Conservation (phyloP, 2,113 vertebrate species). For the Elephas maximus region DNA sequence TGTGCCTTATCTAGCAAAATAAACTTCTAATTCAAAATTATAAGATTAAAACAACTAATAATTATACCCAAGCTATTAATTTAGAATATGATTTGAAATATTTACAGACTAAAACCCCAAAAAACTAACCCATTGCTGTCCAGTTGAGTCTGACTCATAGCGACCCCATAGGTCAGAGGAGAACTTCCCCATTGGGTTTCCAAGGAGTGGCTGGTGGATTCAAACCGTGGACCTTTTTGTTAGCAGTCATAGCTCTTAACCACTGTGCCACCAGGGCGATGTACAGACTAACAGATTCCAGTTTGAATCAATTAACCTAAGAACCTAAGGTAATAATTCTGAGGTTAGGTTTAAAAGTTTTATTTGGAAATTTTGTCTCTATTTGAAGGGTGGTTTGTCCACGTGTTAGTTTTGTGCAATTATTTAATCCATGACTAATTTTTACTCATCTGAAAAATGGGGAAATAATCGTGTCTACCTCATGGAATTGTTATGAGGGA, state of each 20-base stretch:
- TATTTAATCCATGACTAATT: slow-evolving; percentile 26
- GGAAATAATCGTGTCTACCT: background rate
- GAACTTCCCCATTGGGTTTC: too few relatives aligned
- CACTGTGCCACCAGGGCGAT: too few relatives aligned
- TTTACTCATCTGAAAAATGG: background rate
- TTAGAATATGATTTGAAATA: slow-evolving; percentile 45
- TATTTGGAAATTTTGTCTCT: slow-evolving; percentile 31
- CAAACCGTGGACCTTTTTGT: too few relatives aligned
- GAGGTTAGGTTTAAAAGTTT: background rate
- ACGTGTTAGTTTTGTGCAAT: background rate
- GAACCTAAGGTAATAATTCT: background rate
- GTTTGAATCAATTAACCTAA: background rate
- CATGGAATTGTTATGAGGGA: background rate
- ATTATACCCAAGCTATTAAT: background rate
- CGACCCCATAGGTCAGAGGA: too few relatives aligned
- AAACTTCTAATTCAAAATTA: background rate
- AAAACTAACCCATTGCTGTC: too few relatives aligned
- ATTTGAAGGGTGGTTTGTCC: background rate
- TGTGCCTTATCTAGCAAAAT: slow-evolving; percentile 22
- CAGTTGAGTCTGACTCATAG: too few relatives aligned
- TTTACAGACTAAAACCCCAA: background rate
- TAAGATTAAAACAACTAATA: background rate
- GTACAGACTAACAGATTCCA: background rate
- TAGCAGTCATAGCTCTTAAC: too few relatives aligned
- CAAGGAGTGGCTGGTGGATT: too few relatives aligned